Conservation (phyloP, 2,888 invertebrate genomes). For the Polydrusus cervinus region DNA sequence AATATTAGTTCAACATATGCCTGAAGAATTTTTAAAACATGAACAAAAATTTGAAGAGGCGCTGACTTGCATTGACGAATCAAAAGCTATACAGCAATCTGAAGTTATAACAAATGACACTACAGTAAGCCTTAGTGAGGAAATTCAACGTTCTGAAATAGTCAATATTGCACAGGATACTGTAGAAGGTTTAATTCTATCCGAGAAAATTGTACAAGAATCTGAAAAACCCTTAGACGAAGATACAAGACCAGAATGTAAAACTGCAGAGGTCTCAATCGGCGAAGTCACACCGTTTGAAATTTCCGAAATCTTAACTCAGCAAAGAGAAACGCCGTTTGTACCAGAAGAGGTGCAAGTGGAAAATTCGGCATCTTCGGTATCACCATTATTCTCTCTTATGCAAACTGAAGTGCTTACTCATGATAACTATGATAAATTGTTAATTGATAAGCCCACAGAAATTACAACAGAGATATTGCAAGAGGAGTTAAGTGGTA, state of each 20-base stretch:
- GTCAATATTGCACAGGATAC: conserved; percentile 69
- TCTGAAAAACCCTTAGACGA: conserved; percentile 69
- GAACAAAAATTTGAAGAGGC: conserved; percentile 67
- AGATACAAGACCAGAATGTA: conserved; percentile 63
- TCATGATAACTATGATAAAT: conserved; percentile 70
- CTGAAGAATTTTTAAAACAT: conserved; percentile 66
- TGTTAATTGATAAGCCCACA: conserved; percentile 64
- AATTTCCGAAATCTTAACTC: conserved; percentile 62
- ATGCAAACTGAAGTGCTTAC: conserved; percentile 66
- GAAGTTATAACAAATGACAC: conserved; percentile 63
- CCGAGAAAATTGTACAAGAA: conserved; percentile 71
- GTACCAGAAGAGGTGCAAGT: conserved; percentile 44
- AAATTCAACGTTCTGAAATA: conserved; percentile 61
- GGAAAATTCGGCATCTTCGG: conserved; percentile 58
- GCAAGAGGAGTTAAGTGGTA: conserved; percentile 70
- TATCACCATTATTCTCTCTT: conserved; percentile 59
- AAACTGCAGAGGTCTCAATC: conserved; percentile 68
- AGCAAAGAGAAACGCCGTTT: conserved; percentile 64
- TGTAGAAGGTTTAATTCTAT: conserved; percentile 69
- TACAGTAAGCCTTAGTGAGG: conserved; percentile 60
- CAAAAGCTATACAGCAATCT: conserved; percentile 67
- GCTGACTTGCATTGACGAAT: conserved; percentile 66
- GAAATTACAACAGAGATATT: conserved; percentile 59
- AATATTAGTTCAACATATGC: conserved; percentile 71
- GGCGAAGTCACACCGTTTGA: conserved; percentile 70